phyloP scores from a whole-genome alignment of 2,797 vertebrate genomes.

The Myiothlypis coronata region DNA sequence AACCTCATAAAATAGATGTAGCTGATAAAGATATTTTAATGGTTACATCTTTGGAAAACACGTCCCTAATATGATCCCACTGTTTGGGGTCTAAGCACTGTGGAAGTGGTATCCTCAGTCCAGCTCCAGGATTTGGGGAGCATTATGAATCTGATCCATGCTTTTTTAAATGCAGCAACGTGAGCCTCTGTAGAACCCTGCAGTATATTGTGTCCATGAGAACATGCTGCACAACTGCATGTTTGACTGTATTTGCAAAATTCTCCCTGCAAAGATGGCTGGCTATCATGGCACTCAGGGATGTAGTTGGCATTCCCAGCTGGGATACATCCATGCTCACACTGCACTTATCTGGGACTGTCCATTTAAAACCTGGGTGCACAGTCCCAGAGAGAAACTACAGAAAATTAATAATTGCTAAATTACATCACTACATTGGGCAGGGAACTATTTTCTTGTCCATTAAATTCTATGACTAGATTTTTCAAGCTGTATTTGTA shows the following conservation, averaged over 20 bases:
- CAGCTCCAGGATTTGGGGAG: neutral
- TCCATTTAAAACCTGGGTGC: neutral
- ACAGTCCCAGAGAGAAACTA: neutral
- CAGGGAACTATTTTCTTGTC: neutral
- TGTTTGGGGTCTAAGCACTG: neutral
- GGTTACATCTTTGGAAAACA: neutral
- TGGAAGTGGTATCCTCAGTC: neutral
- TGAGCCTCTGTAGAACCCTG: neutral
- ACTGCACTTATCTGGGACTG: neutral
- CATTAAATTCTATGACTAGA: neutral
- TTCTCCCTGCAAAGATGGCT: neutral
- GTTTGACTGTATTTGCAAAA: neutral
- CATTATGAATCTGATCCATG: neutral
- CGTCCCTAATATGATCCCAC: neutral
- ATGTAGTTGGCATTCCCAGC: accelerated
- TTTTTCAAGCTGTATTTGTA: neutral
- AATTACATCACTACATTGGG: neutral
- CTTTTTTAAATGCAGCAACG: neutral
- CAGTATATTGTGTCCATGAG: neutral
- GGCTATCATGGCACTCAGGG: too few species aligned
- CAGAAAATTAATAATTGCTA: neutral
- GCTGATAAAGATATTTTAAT: neutral
- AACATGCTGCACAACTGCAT: accelerated
- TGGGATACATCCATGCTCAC: neutral
- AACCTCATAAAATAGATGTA: neutral